phyloP scores from a whole-genome alignment of 1,140 invertebrate species.

The Drosophila sproati region DNA sequence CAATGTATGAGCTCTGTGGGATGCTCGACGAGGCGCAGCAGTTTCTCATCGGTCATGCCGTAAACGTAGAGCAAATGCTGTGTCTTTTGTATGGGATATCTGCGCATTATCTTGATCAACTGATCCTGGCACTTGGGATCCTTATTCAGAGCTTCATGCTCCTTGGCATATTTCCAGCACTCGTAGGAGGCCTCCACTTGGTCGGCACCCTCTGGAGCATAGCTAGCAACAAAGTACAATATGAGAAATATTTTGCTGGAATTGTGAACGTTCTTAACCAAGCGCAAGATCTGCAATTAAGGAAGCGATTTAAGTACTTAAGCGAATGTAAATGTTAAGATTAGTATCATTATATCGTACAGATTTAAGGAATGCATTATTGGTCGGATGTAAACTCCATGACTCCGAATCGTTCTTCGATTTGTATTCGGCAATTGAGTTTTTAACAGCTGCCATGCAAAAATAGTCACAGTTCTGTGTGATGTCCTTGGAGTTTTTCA shows the following conservation, averaged over 20 bases:
- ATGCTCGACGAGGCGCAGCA: slow-evolving; percentile 85
- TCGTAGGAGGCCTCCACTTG: slow-evolving; percentile 87
- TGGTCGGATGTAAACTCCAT: slow-evolving; percentile 79
- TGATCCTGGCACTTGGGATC: slow-evolving; percentile 85
- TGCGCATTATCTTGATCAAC: slow-evolving; percentile 85
- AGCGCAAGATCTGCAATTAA: slow-evolving; percentile 58
- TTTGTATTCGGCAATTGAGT: slow-evolving; percentile 79
- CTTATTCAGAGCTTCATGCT: slow-evolving; percentile 83
- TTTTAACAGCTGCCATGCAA: slow-evolving; percentile 82
- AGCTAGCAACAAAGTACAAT: slow-evolving; percentile 75
- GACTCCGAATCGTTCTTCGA: slow-evolving; percentile 64
- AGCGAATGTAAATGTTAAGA: background rate
- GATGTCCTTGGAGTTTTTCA: slow-evolving; percentile 68
- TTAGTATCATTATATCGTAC: slow-evolving; percentile 14
- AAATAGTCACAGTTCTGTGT: slow-evolving; percentile 76
- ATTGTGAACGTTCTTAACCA: slow-evolving; percentile 66
- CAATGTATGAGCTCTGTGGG: slow-evolving; percentile 86
- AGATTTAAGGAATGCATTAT: slow-evolving; percentile 83
- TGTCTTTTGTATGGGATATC: slow-evolving; percentile 86
- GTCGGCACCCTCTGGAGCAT: slow-evolving; percentile 85
- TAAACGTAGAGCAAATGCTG: slow-evolving; percentile 86
- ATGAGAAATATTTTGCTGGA: slow-evolving; percentile 72
- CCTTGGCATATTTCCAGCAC: slow-evolving; percentile 86
- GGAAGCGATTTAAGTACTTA: slow-evolving; percentile 2
- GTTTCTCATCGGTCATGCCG: slow-evolving; percentile 86